Percentiles rank a stretch among this genome's conserved stretches.
These are phyloP conservation scores for Callorhinus ursinus DNA, from an alignment of 2,113 vertebrate species.

Conservation along the genomic window DNA sequence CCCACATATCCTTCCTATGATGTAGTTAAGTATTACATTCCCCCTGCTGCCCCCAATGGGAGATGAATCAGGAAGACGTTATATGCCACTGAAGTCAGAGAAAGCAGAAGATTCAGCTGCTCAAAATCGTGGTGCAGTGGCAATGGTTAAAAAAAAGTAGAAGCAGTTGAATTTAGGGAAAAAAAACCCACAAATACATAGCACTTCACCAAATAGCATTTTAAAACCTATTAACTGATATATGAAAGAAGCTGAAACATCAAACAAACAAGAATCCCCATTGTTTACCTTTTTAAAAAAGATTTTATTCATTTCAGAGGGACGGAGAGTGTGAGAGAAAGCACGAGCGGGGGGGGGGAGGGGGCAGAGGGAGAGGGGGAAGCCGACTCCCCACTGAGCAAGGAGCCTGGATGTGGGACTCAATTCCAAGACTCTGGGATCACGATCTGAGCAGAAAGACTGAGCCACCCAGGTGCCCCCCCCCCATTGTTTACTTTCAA, in stretches of 20 bases:
- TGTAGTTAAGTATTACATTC: slow-evolving; percentile 29
- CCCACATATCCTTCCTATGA: slow-evolving; percentile 15
- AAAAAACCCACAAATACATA: background rate
- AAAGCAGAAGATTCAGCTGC: slow-evolving; percentile 37
- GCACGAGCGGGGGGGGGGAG: no score
- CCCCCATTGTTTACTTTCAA: background rate
- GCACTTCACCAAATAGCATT: background rate
- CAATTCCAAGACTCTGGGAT: no score
- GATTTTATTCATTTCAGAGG: no score
- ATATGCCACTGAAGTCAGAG: background rate
- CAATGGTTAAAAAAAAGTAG: background rate
- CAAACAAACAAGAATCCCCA: background rate
- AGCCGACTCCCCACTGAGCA: no score
- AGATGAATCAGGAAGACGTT: background rate
- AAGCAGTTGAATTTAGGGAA: background rate
- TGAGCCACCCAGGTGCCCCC: no score
- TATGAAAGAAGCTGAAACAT: background rate
- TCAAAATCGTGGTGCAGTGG: background rate
- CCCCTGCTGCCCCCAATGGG: background rate
- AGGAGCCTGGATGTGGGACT: no score
- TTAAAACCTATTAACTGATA: background rate
- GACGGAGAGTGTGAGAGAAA: no score
- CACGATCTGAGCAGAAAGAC: no score
- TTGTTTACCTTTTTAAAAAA: slow-evolving; percentile 10
- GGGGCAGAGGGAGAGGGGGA: no score